Evolutionary conservation across 2,888 invertebrate species (phyloP).

Genomic region (Pristionchus entomophagus): DNA sequence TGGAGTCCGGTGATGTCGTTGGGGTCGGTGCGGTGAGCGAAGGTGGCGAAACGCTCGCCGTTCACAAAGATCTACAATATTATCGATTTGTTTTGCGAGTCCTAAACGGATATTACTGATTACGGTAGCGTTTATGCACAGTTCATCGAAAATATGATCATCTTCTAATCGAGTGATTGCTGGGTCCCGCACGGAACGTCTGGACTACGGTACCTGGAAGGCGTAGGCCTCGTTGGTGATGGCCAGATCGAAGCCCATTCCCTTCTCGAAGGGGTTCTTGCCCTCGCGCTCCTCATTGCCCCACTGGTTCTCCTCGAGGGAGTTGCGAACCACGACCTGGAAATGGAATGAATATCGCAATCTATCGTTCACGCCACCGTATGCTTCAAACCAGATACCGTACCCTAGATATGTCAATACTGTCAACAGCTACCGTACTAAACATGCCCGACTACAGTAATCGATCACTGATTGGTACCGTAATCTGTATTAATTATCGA

Average conservation of each 20-base stretch:
- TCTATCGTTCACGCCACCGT: background rate
- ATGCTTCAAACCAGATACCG: no score
- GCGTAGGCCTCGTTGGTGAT: constrained; percentile 75
- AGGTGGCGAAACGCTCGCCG: constrained; percentile 75
- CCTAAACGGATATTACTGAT: background rate
- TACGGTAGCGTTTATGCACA: no score
- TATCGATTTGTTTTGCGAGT: background rate
- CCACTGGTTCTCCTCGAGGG: constrained; percentile 71
- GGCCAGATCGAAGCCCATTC: constrained; percentile 74
- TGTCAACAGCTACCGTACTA: background rate
- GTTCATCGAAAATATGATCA: no score
- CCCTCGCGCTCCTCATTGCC: constrained; percentile 75
- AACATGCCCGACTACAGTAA: background rate
- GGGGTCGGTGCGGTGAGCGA: constrained; percentile 75
- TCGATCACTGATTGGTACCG: background rate
- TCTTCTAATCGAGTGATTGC: background rate
- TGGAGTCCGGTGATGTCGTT: constrained; percentile 75
- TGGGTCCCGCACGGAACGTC: no score
- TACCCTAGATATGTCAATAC: no score
- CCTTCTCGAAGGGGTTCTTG: constrained; percentile 75
- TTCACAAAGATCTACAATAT: constrained; percentile 75
- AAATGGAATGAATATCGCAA: constrained; percentile 32
- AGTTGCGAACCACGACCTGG: constrained; percentile 68
- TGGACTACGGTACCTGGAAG: constrained; percentile 62
- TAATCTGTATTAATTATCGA: background rate